Evolutionary conservation across 2,888 invertebrate species (phyloP).

Genomic region (Apotomis betuletana): DNA sequence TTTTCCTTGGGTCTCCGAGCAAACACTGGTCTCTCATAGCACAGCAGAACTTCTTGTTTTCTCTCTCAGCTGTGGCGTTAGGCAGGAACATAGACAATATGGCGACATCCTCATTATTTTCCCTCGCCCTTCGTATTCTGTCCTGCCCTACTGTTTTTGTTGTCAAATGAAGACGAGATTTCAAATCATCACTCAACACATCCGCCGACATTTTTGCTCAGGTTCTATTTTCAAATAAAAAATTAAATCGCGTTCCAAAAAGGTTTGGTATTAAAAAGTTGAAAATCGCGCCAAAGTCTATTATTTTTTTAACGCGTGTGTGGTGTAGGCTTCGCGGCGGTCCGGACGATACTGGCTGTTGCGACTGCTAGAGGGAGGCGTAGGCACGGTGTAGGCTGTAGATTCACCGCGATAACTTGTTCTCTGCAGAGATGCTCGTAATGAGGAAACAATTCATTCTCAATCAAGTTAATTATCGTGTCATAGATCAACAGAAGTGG

Average conservation of each 20-base stretch:
- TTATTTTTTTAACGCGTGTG: slow-evolving; percentile 44
- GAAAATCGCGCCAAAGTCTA: slow-evolving; percentile 59
- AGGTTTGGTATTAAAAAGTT: slow-evolving; percentile 40
- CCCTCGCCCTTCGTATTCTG: slow-evolving; percentile 89
- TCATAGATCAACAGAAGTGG: slow-evolving; percentile 12
- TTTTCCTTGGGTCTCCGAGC: slow-evolving; percentile 89
- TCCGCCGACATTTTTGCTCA: slow-evolving; percentile 86
- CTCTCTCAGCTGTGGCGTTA: slow-evolving; percentile 84
- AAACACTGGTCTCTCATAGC: slow-evolving; percentile 89
- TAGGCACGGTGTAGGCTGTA: slow-evolving; percentile 64
- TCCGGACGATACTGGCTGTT: slow-evolving; percentile 69
- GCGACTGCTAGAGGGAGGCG: slow-evolving; percentile 52
- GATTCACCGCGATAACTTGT: slow-evolving; percentile 52
- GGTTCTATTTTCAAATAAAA: slow-evolving; percentile 44
- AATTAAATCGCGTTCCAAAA: slow-evolving; percentile 34
- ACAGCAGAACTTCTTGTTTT: slow-evolving; percentile 91
- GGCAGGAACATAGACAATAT: slow-evolving; percentile 93
- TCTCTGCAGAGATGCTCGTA: slow-evolving; percentile 40
- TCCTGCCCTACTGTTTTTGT: slow-evolving; percentile 93
- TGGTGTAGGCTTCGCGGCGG: slow-evolving; percentile 75
- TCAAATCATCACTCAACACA: slow-evolving; percentile 90
- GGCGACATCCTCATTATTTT: slow-evolving; percentile 94
- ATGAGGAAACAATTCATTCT: slow-evolving; percentile 49
- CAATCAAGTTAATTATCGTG: slow-evolving; percentile 38
- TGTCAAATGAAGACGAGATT: slow-evolving; percentile 87